Base-by-base conservation (phyloP, 1,140 invertebrate species). In the Drosophila cardini region DNA sequence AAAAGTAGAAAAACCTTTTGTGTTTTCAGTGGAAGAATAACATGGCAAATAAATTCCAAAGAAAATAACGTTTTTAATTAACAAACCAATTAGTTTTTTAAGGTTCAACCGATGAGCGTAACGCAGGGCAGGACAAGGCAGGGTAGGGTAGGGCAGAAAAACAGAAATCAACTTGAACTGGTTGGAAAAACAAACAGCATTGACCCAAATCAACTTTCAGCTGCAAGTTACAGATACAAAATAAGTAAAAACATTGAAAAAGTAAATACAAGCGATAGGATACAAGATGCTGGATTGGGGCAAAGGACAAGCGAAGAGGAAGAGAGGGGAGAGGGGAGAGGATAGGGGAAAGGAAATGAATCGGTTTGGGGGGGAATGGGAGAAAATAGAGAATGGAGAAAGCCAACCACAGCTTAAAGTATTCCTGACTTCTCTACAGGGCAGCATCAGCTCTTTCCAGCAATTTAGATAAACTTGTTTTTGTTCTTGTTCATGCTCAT, bases 391-490 rank as follows among this genome's bases (percentile, higher is more conserved):
- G n/a, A 30, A 21, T 11, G 26, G 21, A 6, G 46, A 11, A 56
- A 16, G 34, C 52, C 57, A n/a, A 46, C 74, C 82, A 78, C 78
- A 81, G 74, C 81, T 75, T 64, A 64, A 68, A 72, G 56, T 56
- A 69, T 60, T 42, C 26, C 40, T 46, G 56, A 32, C 42, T 60
- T 10, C 34, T 52, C 55, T 7, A 38, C 42, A 2, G 13, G 45
- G 42, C 34, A 53, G 48, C 40, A 26, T 26, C 21, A 84, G 79
- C 55, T 78, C 69, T 80, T 78, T 85, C 79, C 69, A 76, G 75
- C 83, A 87, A 87, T 87, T 89, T 87, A 87, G 83, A 87, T 87
- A 87, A 87, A 87, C 83, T 86, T 86, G 83, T 87, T 89, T 57
- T 63, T 69, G 61, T 56, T 79, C 55, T 58, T 72, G 76, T 68